A percentile compares a stretch with the other conserved stretches of the same genome.
These are phyloP conservation scores for Acanthochromis polyacanthus DNA, from an alignment of 2,113 vertebrate species.

Conservation along the genomic window DNA sequence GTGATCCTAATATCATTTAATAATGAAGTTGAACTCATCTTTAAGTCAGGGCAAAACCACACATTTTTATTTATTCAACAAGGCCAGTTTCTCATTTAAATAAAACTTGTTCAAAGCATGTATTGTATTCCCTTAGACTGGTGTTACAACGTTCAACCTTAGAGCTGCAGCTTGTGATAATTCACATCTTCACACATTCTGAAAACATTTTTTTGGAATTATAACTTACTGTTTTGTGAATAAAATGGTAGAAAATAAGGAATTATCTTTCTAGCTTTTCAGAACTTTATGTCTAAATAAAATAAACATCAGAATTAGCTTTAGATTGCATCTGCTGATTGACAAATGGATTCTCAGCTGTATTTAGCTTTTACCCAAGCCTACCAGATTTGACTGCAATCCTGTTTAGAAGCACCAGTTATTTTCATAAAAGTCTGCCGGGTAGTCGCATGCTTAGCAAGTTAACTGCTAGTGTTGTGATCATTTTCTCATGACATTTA, in stretches of 20 bases:
- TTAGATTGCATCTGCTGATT: neutral
- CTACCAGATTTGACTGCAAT: neutral
- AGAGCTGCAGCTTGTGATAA: neutral
- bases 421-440: neutral
- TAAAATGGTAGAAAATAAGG: neutral
- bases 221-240: too few species aligned
- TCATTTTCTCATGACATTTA: neutral
- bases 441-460: neutral
- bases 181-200: neutral
- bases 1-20: conserved; percentile 19
- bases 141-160: neutral
- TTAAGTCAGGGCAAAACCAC: conserved; percentile 13
- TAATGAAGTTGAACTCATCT: conserved; percentile 5
- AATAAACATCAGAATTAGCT: neutral
- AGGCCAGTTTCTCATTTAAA: conserved; percentile 15
- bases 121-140: neutral
- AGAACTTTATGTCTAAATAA: neutral
- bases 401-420: neutral
- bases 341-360: too few species aligned
- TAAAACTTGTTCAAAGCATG: neutral
- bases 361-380: too few species aligned
- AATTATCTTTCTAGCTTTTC: too few species aligned
- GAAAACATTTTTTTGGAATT: neutral
- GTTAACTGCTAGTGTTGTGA: neutral
- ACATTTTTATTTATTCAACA: conserved; percentile 16